Conservation (phyloP, 2,113 vertebrate genomes). For the Rhea americana region DNA sequence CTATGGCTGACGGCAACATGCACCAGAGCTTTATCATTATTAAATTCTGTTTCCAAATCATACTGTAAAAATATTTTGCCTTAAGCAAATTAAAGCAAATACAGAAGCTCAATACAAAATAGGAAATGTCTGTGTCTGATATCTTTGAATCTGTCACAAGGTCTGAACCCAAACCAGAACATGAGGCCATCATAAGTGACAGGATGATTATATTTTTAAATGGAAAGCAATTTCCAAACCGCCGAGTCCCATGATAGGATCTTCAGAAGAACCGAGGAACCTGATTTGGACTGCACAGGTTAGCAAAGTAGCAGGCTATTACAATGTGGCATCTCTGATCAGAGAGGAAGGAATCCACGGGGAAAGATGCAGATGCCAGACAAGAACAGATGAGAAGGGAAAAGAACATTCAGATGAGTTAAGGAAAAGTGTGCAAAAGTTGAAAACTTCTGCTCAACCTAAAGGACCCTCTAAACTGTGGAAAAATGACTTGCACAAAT, state of each 20-base stretch:
- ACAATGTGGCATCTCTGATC: not conserved
- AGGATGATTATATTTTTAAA: conserved; percentile 21
- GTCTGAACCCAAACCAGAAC: not conserved
- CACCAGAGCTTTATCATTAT: not conserved
- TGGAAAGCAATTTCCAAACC: conserved; percentile 45
- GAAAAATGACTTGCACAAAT: not conserved
- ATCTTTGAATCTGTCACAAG: not conserved
- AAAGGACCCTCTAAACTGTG: not conserved
- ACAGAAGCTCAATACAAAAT: not conserved
- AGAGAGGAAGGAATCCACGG: not conserved
- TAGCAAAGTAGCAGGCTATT: not conserved
- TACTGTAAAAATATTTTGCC: conserved; percentile 17
- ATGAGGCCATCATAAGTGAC: not conserved
- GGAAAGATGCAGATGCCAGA: not conserved
- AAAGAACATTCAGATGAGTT: not conserved
- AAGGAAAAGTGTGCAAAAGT: accelerated
- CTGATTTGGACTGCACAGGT: not conserved
- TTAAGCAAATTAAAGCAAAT: conserved; percentile 42
- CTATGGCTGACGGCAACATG: not conserved
- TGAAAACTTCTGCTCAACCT: not conserved
- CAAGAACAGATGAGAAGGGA: not conserved
- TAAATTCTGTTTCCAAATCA: conserved; percentile 10
- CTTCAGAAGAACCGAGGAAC: not conserved
- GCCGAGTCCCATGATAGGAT: not conserved
- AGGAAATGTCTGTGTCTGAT: not conserved